Conservation (phyloP, 2,113 vertebrate genomes). For the Phalacrocorax brasilianus region DNA sequence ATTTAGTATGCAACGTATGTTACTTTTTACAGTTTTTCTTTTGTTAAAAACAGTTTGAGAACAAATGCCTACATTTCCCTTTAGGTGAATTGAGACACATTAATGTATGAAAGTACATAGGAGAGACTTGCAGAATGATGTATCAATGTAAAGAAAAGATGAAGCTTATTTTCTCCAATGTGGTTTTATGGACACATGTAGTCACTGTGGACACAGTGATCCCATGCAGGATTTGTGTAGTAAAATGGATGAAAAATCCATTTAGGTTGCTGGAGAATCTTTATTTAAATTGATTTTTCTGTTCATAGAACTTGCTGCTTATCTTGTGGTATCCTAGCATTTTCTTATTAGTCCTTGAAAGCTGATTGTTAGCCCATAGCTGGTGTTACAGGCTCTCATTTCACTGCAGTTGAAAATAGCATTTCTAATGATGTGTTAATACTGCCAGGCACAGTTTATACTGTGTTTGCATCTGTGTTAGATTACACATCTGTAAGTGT, state of each 20-base stretch:
- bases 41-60: background rate
- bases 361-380: background rate
- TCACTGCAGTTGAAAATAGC: background rate
- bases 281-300: background rate
- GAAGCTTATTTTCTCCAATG: background rate
- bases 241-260: background rate
- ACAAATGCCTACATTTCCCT: background rate
- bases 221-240: background rate
- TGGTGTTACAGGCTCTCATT: background rate
- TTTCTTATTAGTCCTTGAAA: background rate
- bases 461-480: background rate
- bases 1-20: background rate
- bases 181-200: background rate
- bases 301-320: background rate
- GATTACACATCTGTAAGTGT: background rate
- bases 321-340: background rate
- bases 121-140: background rate
- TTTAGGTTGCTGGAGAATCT: background rate
- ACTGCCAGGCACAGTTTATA: background rate
- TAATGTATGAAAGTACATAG: background rate
- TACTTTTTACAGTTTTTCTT: background rate
- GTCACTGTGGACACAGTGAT: background rate
- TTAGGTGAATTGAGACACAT: accelerated
- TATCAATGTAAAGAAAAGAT: background rate
- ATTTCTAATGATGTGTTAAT: background rate